These are phyloP conservation scores for Drepanosiphum platanoidis DNA, from an alignment of 2,888 invertebrate genomes.

Conservation along the genomic window DNA sequence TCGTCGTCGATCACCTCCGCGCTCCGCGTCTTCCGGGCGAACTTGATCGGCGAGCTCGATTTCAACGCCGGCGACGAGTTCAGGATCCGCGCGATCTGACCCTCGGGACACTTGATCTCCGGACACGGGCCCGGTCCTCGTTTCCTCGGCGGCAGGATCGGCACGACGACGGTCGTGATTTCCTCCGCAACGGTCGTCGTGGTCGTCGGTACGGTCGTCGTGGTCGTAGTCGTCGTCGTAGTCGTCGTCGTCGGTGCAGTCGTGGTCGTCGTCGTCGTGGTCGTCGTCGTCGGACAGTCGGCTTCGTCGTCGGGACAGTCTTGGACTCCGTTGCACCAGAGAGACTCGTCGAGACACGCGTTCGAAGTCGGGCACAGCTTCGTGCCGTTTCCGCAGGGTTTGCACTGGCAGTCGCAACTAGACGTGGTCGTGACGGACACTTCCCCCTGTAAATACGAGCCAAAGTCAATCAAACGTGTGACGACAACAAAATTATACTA, in stretches of 20 bases:
- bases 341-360: conserved; percentile 75
- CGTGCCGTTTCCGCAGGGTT: conserved; percentile 76
- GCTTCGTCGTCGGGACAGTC: conserved; percentile 87
- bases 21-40: conserved; percentile 34
- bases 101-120: conserved; percentile 53
- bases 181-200: conserved; percentile 8
- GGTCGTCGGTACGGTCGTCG: conserved; percentile 20
- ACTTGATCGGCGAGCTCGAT: conserved; percentile 32
- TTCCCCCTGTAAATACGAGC: conserved; percentile 67
- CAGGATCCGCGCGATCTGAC: conserved; percentile 51
- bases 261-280: conserved; percentile 10
- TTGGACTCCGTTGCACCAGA: conserved; percentile 84
- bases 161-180: not conserved
- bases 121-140: conserved; percentile 26
- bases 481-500: too few relatives aligned
- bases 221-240: conserved; percentile 7
- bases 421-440: conserved; percentile 70
- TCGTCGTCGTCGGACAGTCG: conserved; percentile 69
- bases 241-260: not conserved
- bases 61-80: conserved; percentile 30
- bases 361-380: conserved; percentile 79
- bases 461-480: too few relatives aligned
- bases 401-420: conserved; percentile 79
- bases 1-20: conserved; percentile 36
- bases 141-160: conserved; percentile 3